Conservation (phyloP, 1,140 invertebrate species). For the Neodiprion virginianus region DNA sequence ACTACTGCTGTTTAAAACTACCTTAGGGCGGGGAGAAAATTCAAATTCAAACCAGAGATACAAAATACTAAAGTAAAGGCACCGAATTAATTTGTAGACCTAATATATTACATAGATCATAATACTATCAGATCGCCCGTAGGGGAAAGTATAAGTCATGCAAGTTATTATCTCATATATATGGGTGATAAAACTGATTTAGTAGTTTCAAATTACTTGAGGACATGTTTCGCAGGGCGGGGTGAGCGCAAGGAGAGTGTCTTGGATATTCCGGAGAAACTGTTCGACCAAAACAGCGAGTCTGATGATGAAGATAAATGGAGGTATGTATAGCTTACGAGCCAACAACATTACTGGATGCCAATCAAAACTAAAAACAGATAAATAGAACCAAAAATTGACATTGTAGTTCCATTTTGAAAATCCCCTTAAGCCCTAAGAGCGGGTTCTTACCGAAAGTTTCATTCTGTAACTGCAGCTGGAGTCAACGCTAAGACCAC, state of each 20-base stretch:
- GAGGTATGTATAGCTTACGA: conserved; percentile 47
- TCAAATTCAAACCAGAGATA: not conserved
- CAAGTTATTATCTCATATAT: no score
- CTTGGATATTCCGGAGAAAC: conserved; percentile 53
- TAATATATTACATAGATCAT: not conserved
- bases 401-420: no score
- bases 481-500: no score
- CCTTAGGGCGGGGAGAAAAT: conserved; percentile 1
- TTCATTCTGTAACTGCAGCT: no score
- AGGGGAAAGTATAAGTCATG: no score
- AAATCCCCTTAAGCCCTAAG: no score
- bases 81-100: not conserved
- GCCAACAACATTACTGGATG: no score
- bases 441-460: no score
- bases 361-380: no score
- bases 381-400: no score
- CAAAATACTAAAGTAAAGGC: not conserved
- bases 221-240: conserved; percentile 25
- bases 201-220: not conserved
- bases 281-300: conserved; percentile 55
- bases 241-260: conserved; percentile 58
- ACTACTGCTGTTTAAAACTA: not conserved
- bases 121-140: no score
- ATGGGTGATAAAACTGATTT: no score
- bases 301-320: conserved; percentile 62